These are phyloP conservation scores for Philopedon plagiatum DNA, from an alignment of 2,888 invertebrate species.

Conservation along the genomic window DNA sequence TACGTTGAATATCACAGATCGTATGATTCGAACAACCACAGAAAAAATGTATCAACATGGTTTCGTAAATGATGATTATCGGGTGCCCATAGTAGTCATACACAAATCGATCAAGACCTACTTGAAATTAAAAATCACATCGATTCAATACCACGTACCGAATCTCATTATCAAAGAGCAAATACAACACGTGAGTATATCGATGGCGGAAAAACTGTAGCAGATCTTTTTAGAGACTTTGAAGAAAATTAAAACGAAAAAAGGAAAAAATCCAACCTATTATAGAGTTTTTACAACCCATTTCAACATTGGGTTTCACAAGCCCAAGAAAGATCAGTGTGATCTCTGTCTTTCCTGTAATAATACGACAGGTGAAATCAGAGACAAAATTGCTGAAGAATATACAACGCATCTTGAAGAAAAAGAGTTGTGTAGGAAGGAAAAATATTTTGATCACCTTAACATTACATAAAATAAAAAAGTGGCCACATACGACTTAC, in stretches of 20 bases:
- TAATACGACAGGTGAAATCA: background rate
- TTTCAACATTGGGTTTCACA: background rate
- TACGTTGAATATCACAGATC: conserved; percentile 6
- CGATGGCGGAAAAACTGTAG: conserved; percentile 15
- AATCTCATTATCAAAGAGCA: conserved; percentile 14
- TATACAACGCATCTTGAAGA: background rate
- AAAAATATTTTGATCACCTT: background rate
- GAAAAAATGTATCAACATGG: conserved; percentile 8
- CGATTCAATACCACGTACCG: conserved; percentile 18
- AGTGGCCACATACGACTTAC: conserved; percentile 5
- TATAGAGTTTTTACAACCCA: conserved; percentile 11
- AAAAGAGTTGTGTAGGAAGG: conserved; percentile 12
- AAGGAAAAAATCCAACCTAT: conserved; percentile 19
- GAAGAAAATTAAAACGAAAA: conserved; percentile 13
- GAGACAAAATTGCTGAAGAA: background rate
- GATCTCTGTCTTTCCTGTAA: background rate
- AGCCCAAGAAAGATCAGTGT: conserved; percentile 10
- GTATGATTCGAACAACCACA: conserved; percentile 11
- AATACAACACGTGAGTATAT: conserved; percentile 10
- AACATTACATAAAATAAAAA: conserved; percentile 1
- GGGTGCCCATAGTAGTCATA: conserved; percentile 15
- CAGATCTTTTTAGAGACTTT: conserved; percentile 19
- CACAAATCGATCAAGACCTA: background rate
- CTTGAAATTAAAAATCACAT: conserved; percentile 5
- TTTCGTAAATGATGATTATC: conserved; percentile 3